Conservation (phyloP, 2,797 vertebrate species). For the Melanogrammus aeglefinus region DNA sequence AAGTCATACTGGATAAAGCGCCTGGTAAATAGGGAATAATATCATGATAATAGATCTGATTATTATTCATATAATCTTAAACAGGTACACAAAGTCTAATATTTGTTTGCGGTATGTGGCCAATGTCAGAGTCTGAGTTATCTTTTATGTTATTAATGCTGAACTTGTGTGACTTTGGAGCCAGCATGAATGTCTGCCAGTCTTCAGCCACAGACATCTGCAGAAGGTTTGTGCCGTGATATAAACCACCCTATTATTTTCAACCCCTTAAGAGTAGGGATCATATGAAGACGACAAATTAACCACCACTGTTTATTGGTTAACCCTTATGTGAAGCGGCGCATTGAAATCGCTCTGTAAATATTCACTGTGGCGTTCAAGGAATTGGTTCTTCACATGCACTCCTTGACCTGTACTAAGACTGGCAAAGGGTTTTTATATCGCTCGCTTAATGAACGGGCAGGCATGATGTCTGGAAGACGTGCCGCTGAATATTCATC, state of each 20-base stretch:
- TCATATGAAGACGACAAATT: neutral
- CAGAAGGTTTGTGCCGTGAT: neutral
- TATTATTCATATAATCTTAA: neutral
- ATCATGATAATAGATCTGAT: neutral
- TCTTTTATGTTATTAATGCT: neutral
- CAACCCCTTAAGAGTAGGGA: neutral
- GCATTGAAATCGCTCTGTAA: neutral
- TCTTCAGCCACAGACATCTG: conserved; percentile 7
- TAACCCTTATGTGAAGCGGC: neutral
- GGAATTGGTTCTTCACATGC: neutral
- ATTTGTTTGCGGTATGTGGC: neutral
- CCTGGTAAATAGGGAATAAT: no score
- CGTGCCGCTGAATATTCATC: no score
- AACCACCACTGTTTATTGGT: neutral
- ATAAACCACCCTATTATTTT: neutral
- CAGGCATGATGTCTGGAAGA: neutral
- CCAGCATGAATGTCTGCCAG: conserved; percentile 30
- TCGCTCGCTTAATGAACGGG: neutral
- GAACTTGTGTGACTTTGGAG: conserved; percentile 12
- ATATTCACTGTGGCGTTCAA: neutral
- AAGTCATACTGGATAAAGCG: no score
- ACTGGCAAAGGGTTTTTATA: neutral
- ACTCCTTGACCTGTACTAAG: neutral
- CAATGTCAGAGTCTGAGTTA: neutral
- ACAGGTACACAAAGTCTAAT: neutral